Evolutionary conservation across 2,888 invertebrate species (phyloP).

Genomic region (Danaus chrysippus): DNA sequence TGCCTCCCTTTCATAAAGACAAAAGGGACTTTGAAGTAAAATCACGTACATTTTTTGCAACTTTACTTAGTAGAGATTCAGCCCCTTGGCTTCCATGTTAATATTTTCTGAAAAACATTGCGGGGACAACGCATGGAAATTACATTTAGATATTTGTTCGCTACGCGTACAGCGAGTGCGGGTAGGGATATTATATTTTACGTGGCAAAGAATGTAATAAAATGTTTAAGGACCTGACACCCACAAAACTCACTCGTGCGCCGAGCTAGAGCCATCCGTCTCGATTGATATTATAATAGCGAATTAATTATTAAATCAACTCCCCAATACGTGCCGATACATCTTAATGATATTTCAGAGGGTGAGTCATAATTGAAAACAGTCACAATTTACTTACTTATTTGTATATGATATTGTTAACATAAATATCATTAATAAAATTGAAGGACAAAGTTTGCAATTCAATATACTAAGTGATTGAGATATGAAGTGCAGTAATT

Average conservation of each 20-base stretch:
- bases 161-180: constrained; percentile 72
- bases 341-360: neutral
- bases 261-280: constrained; percentile 33
- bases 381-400: neutral
- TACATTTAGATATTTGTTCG: constrained; percentile 79
- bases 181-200: constrained; percentile 78
- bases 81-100: constrained; percentile 77
- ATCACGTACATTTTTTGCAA: constrained; percentile 80
- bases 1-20: constrained; percentile 77
- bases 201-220: constrained; percentile 77
- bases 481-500: constrained; percentile 44
- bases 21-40: constrained; percentile 79
- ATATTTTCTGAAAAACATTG: constrained; percentile 79
- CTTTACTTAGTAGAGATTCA: constrained; percentile 79
- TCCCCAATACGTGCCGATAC: constrained; percentile 1
- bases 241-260: constrained; percentile 35
- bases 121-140: constrained; percentile 79
- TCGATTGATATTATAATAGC: constrained; percentile 74
- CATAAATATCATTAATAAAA: constrained; percentile 1
- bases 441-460: constrained; percentile 20
- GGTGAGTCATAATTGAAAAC: constrained; percentile 13
- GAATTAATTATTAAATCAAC: constrained; percentile 52
- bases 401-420: constrained; percentile 15
- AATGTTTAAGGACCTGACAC: constrained; percentile 66
- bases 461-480: constrained; percentile 36